phyloP scores from a whole-genome alignment of 2,113 vertebrate species.

The Tringa solitaria region DNA sequence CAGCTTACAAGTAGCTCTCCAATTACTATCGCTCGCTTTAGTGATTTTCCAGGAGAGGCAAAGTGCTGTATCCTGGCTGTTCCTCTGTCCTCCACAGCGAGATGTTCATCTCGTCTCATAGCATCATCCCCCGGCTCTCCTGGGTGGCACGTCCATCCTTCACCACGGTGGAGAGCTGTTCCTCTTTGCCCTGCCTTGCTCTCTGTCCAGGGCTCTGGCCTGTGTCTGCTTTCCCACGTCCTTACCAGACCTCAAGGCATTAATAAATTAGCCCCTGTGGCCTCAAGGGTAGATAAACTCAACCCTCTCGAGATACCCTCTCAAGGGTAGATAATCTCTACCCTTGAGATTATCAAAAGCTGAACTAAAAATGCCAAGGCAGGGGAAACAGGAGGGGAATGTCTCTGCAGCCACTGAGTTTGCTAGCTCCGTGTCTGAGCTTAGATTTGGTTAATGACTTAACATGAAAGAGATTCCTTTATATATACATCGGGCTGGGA shows the following conservation, averaged over 20 bases:
- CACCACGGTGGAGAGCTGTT: rapidly evolving
- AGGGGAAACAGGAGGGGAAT: not conserved
- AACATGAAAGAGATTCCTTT: not conserved
- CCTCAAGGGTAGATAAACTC: not conserved
- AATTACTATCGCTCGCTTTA: constrained; percentile 8
- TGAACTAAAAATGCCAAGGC: not conserved
- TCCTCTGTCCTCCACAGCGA: not conserved
- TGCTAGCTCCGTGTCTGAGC: rapidly evolving
- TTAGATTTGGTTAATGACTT: not conserved
- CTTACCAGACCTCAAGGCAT: not conserved
- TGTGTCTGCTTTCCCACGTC: not conserved
- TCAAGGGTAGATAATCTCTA: not conserved
- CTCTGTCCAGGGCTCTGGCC: not conserved
- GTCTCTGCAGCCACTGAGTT: not conserved
- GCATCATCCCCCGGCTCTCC: not conserved
- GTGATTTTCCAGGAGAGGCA: not conserved
- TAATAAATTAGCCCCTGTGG: not conserved
- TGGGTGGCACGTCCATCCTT: not conserved
- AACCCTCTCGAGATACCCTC: not conserved
- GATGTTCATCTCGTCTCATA: not conserved
- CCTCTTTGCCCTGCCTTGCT: not conserved
- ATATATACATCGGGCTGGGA: not conserved
- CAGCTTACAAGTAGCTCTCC: not conserved
- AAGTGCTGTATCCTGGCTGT: not conserved
- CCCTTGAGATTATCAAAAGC: not conserved